These are phyloP conservation scores for Agonopterix arenella DNA, from an alignment of 2,888 invertebrate species.

Conservation along the genomic window DNA sequence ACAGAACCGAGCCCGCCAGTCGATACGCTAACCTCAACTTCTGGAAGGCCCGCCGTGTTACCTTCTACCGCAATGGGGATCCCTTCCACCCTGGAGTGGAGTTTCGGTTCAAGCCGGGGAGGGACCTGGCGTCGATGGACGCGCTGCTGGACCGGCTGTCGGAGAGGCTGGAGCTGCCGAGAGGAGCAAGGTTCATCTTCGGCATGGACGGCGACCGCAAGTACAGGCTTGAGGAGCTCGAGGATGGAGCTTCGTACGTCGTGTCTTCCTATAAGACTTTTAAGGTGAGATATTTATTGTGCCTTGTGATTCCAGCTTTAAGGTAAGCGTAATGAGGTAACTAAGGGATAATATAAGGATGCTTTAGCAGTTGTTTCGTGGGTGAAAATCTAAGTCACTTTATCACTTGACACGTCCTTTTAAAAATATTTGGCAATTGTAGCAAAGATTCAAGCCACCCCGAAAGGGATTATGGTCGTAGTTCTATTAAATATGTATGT, in stretches of 20 bases:
- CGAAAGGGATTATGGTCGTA: too few species aligned
- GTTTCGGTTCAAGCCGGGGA: slow-evolving; percentile 89
- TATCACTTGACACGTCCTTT: too few species aligned
- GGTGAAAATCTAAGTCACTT: too few species aligned
- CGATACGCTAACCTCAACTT: slow-evolving; percentile 89
- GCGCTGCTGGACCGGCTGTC: slow-evolving; percentile 91
- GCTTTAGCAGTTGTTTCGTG: too few species aligned
- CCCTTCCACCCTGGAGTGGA: slow-evolving; percentile 94
- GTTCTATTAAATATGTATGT: too few species aligned
- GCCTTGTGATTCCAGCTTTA: neutral
- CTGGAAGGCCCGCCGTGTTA: slow-evolving; percentile 91
- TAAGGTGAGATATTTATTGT: slow-evolving; percentile 77
- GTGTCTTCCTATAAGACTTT: slow-evolving; percentile 95
- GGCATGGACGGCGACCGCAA: slow-evolving; percentile 94
- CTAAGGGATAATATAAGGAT: too few species aligned
- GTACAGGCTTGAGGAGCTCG: slow-evolving; percentile 88
- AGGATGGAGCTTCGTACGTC: slow-evolving; percentile 94
- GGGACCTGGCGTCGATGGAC: slow-evolving; percentile 91
- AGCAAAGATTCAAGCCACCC: too few species aligned
- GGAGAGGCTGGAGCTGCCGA: slow-evolving; percentile 89
- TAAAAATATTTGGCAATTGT: too few species aligned
- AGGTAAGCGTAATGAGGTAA: too few species aligned
- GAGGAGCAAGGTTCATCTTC: slow-evolving; percentile 94
- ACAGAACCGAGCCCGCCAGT: slow-evolving; percentile 74
- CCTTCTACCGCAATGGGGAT: slow-evolving; percentile 96